Conservation (phyloP, 2,888 invertebrate species). For the Mimas tiliae region DNA sequence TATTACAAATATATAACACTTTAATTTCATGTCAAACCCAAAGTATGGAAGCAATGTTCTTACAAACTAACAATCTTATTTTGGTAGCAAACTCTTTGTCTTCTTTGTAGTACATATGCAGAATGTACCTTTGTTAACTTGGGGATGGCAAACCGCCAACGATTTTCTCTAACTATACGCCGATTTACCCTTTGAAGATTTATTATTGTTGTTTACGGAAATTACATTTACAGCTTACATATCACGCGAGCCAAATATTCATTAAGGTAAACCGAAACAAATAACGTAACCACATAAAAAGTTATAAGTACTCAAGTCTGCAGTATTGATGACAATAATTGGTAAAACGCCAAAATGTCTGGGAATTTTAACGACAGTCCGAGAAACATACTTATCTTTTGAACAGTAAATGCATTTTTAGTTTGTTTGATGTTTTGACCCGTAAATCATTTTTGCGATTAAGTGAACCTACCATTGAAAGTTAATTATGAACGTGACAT, state of each 20-base stretch:
- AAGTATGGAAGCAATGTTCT: neutral
- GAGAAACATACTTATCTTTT: conserved; percentile 35
- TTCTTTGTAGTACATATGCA: conserved; percentile 35
- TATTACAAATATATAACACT: neutral
- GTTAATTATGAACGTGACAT: conserved; percentile 17
- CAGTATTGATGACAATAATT: conserved; percentile 47
- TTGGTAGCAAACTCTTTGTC: conserved; percentile 30
- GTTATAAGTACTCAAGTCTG: conserved; percentile 34
- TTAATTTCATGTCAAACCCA: neutral
- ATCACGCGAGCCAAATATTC: conserved; percentile 33
- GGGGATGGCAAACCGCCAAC: conserved; percentile 42
- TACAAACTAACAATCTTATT: conserved; percentile 29
- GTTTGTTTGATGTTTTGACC: conserved; percentile 29
- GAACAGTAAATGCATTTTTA: conserved; percentile 29
- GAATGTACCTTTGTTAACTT: conserved; percentile 44
- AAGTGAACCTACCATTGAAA: conserved; percentile 16
- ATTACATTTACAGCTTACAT: conserved; percentile 40
- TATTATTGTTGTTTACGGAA: conserved; percentile 44
- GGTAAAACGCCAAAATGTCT: conserved; percentile 58
- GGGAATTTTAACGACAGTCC: conserved; percentile 55
- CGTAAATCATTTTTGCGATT: conserved; percentile 29
- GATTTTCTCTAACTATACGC: conserved; percentile 35
- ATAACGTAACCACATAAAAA: conserved; percentile 35
- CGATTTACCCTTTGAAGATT: conserved; percentile 32
- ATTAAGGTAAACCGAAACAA: conserved; percentile 29